phyloP scores from a whole-genome alignment of 2,113 vertebrate genomes.

The Pteropus alecto region DNA sequence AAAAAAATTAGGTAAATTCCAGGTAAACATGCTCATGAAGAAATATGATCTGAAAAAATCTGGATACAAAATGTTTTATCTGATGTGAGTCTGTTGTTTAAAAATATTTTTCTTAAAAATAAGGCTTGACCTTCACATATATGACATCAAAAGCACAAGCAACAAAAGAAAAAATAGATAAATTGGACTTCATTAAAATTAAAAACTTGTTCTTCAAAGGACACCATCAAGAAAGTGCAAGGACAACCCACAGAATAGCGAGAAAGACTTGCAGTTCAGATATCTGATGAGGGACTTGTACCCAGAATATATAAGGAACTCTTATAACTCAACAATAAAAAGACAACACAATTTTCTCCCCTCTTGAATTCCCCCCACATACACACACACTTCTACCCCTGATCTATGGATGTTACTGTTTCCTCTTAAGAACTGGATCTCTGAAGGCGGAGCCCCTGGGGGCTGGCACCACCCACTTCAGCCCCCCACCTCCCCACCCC shows the following conservation, averaged over 20 bases:
- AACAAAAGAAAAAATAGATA: neutral
- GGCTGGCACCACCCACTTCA: too few relatives aligned
- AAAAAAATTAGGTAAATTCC: neutral
- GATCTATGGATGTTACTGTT: too few relatives aligned
- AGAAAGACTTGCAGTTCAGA: neutral
- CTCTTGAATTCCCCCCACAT: too few relatives aligned
- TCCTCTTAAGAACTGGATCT: too few relatives aligned
- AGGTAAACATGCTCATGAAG: neutral
- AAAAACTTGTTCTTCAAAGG: neutral
- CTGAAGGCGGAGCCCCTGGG: too few relatives aligned
- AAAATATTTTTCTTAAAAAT: constrained; percentile 35
- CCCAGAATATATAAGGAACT: neutral
- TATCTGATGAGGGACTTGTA: neutral
- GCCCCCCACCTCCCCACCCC: too few relatives aligned
- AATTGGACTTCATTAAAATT: neutral
- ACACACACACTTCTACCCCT: too few relatives aligned
- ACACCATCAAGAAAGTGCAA: constrained; percentile 15
- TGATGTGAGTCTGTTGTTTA: neutral
- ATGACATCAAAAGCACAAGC: neutral
- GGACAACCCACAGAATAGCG: neutral
- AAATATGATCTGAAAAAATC: neutral
- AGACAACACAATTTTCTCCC: neutral
- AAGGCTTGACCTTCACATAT: neutral
- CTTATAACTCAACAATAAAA: neutral
- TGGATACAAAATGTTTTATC: neutral